Base-by-base conservation (phyloP, 1,140 invertebrate species). In the Trichomalopsis sarcophagae region DNA sequence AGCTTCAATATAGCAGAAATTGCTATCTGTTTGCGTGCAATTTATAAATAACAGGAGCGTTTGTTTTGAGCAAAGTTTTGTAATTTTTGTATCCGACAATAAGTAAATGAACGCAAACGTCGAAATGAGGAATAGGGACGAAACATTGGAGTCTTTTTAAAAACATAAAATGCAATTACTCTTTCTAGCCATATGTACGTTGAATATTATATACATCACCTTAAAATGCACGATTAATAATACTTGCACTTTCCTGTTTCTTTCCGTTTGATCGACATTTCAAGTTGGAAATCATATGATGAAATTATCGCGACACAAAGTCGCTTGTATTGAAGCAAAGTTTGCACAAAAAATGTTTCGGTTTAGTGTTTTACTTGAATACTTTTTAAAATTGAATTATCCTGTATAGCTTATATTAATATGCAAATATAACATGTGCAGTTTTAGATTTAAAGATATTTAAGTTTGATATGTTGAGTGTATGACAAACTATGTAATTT, bases 81-180 rank as follows among this genome's bases (percentile, higher is more conserved):
- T 84, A 77, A 84, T 84, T 77, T 84, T 84, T 77, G 62, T 84
- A 84, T 77, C 23, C 27, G 74, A 84, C 55, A 77, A 77, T 84
- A 78, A 84, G 14, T 30, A 78, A 77, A 69, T 40, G 62, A 78
- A 84, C 2, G 44, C 9, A 10, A 27, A 69, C 9, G 9, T 69
- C 23, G 9, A 27, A 69, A 75, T 75, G 21, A 36, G 33, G 68
- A 40, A 66, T 66, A 14, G 13, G 30, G 33, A 73, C 30, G 71
- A 14, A 17, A 10, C 71, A 36, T 30, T 33, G 71, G 71, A 74
- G 36, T 74, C 14, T 62, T 33, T 78, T 66, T 21, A 33, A 68
- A 78, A 50, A 50, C 23, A 78, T 62, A 17, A 68, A 68, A 40
- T 23, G 44, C 30, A 21, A 68, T 30, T 80, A 68, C 55, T 23